These are phyloP conservation scores for Tolypeutes matacus DNA, from an alignment of 2,797 vertebrate species.

Conservation along the genomic window DNA sequence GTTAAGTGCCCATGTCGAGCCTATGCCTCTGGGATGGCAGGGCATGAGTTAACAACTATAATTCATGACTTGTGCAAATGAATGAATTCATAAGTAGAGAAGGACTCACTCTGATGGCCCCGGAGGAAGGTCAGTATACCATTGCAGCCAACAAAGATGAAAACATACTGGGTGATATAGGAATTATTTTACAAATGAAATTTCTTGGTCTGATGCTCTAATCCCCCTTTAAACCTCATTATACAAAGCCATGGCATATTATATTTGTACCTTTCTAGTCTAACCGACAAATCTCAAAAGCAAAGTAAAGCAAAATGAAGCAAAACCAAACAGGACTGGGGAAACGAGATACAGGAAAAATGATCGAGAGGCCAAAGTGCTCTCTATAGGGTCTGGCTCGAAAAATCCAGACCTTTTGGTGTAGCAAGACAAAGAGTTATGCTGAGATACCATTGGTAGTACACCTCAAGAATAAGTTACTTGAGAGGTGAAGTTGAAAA, in stretches of 20 bases:
- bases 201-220: background rate
- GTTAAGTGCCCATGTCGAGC: background rate
- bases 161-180: background rate
- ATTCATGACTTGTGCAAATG: constrained; percentile 2
- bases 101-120: background rate
- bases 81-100: background rate
- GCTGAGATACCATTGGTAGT: background rate
- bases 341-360: constrained; percentile 11
- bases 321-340: background rate
- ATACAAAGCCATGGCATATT: background rate
- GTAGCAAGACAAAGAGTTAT: background rate
- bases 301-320: background rate
- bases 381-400: background rate
- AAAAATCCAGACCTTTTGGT: background rate
- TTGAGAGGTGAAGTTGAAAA: background rate
- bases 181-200: background rate
- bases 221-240: background rate
- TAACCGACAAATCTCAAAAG: background rate
- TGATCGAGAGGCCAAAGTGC: background rate
- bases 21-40: background rate
- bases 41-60: background rate
- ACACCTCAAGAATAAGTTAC: background rate
- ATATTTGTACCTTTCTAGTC: background rate
- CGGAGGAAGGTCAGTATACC: background rate
- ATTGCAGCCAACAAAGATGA: background rate